Base-by-base conservation (phyloP, 2,888 invertebrate genomes). In the Chesias legatella region DNA sequence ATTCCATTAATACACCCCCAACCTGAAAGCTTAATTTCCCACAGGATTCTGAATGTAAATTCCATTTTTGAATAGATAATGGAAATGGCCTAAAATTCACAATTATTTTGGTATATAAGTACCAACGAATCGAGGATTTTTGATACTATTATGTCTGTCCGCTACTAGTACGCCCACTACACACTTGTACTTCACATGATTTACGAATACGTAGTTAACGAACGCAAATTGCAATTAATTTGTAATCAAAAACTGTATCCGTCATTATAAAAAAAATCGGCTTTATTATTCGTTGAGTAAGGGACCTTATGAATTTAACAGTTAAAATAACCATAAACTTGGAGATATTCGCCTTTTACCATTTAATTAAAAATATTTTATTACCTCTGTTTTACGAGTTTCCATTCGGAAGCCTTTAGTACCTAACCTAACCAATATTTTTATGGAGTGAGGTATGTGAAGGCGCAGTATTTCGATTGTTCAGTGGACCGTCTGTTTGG, bases 401-500 rank as follows among this genome's bases (percentile, higher is more conserved):
- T 34, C 35, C 25, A 29, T 38, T 40, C 27, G 24, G 17, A 9
- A 24, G 34, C 32, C 34, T 31, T 24, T 26, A 36, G 33, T 23
- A 11, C 21, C 13, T 33, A 34, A 25, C 20, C 33, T 26, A 17
- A 40, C 56, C 64, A 63, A 79, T 76, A 79, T 77, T 79, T 78
- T 73, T 73, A 75, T 68, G 67, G 42, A 48, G 51, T 38, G 58
- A 69, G 65, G 69, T 73, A 70, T 67, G 63, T 64, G 67, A 68
- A 63, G 61, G 65, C 58, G 53, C 76, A 58, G 78, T 83, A 80
- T 79, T 79, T 81, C 82, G 79, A 74, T 79, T 82, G 80, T 67
- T 73, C 79, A 79, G 60, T 77, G 75, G 73, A 60, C 71, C 73
- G 73, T 55, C 68, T 71, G n/a, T n/a, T n/a, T n/a, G n/a, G n/a